Base-by-base conservation (phyloP, 2,797 vertebrate species). In the Pteropus rufus region DNA sequence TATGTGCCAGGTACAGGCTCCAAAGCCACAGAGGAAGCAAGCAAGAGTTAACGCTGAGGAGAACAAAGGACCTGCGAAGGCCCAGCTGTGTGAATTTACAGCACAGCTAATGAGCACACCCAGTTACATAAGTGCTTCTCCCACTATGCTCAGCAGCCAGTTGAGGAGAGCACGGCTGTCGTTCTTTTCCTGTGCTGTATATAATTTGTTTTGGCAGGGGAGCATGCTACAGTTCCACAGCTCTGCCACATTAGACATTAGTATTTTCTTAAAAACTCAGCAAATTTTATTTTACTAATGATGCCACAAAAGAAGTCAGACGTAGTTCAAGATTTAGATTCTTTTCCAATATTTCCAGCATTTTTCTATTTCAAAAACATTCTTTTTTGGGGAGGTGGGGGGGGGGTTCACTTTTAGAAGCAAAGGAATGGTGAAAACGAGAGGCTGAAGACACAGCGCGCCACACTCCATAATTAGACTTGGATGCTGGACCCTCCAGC, bases 111-210 rank as follows among this genome's bases (percentile, higher is more conserved):
- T 26, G 75, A 96, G 92, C 52, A 89, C 64, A 79, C 52, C 36
- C 62, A 10, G 94, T 95, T 97, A 94, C 29, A 14, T 97, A 97
- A 96, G 77, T 10, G 58, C 85, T 89, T 91, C 79, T 95, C 92
- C 44, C 10, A 34, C 95, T 89, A 16, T 9, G 56, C 76, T 90
- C n/a, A 0, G 44, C 46, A 46, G 67, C 95, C 73, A 34, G 90
- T 11, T 52, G 94, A 91, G 88, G 46, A 69, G 31, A 93, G 72
- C 54, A 7, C 52, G 85, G 62, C 67, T 31, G 31, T 26, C 83
- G 90, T 39, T 75, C 87, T 65, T 69, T 41, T 60, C 72, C 96
- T 92, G 93, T 65, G 92, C 76, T 95, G 39, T 80, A 85, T 72
- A 89, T 90, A 95, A 83, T 91, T 29, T 26, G 69, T 41, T 96